A percentile compares a stretch with the other conserved stretches of the same genome.
Conservation (phyloP, 2,888 invertebrate species). For the Phyllotreta cruciferae region DNA sequence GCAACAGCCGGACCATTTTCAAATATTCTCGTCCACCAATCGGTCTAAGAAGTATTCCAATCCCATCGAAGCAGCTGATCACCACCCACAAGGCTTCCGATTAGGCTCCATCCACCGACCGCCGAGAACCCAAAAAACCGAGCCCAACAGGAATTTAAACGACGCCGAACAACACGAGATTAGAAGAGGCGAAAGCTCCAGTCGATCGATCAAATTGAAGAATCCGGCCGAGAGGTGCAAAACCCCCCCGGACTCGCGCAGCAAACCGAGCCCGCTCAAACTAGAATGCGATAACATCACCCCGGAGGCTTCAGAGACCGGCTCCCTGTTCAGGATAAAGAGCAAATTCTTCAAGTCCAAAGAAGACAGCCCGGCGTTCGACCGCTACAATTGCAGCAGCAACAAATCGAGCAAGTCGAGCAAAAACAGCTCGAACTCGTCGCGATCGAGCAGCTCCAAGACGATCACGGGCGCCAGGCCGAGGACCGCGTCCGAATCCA, state of each 20-base stretch:
- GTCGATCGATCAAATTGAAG: conserved; percentile 1
- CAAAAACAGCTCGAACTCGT: conserved; percentile 43
- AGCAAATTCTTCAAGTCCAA: conserved; percentile 16
- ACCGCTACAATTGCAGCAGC: conserved; percentile 34
- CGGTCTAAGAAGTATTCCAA: background rate
- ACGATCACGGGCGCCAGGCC: conserved; percentile 17
- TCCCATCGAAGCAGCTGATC: background rate
- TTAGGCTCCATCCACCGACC: conserved; percentile 17
- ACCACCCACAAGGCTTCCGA: background rate
- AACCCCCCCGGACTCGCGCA: background rate
- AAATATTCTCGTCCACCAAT: conserved; percentile 5
- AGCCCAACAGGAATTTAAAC: background rate
- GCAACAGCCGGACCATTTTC: conserved; percentile 6
- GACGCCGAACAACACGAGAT: too few species aligned
- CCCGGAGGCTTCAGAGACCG: conserved; percentile 3
- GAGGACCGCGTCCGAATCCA: conserved; percentile 31
- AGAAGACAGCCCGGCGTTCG: conserved; percentile 24
- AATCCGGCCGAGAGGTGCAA: background rate
- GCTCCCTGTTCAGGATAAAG: background rate
- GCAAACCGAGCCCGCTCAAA: too few species aligned
- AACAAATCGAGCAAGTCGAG: conserved; percentile 45
- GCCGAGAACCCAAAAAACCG: conserved; percentile 13
- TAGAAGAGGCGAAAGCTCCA: background rate
- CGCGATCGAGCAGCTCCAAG: conserved; percentile 36
- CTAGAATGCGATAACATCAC: background rate